A percentile compares a stretch with the other conserved stretches of the same genome.
These are phyloP conservation scores for Drosophila parthenogenetica DNA, from an alignment of 2,888 invertebrate species.

Conservation along the genomic window DNA sequence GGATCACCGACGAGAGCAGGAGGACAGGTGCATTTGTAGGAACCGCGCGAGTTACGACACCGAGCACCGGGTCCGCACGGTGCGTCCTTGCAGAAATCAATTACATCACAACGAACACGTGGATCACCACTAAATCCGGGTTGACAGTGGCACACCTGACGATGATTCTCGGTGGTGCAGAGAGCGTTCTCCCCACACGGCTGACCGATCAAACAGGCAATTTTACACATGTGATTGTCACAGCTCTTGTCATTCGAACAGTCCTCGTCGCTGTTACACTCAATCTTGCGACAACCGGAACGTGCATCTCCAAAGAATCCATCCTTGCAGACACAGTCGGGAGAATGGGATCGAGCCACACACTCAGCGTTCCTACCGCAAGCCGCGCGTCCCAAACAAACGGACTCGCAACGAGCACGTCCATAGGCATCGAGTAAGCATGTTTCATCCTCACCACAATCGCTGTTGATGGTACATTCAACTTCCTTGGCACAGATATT, in stretches of 20 bases:
- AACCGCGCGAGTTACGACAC: conserved; percentile 92
- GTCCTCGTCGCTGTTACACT: conserved; percentile 90
- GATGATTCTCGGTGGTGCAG: conserved; percentile 93
- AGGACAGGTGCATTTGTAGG: conserved; percentile 92
- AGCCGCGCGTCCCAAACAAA: conserved; percentile 89
- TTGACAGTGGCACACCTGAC: conserved; percentile 92
- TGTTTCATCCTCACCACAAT: conserved; percentile 91
- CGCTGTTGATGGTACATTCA: conserved; percentile 89
- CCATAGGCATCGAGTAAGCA: conserved; percentile 90
- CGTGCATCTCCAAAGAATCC: conserved; percentile 94
- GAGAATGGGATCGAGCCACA: conserved; percentile 89
- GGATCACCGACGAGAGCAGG: conserved; percentile 93
- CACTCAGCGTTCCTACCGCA: conserved; percentile 95
- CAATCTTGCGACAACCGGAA: conserved; percentile 92
- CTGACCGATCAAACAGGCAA: conserved; percentile 93
- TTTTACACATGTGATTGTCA: conserved; percentile 93
- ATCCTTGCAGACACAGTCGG: conserved; percentile 91
- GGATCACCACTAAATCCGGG: conserved; percentile 95
- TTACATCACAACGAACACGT: conserved; percentile 88
- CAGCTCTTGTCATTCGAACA: conserved; percentile 94
- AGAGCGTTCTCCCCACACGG: conserved; percentile 94
- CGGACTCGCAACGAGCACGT: conserved; percentile 90
- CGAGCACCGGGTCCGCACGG: conserved; percentile 93
- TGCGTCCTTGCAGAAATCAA: conserved; percentile 91
- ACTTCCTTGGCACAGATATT: conserved; percentile 94